phyloP scores from a whole-genome alignment of 2,888 invertebrate genomes.

The Lepas anatifera region DNA sequence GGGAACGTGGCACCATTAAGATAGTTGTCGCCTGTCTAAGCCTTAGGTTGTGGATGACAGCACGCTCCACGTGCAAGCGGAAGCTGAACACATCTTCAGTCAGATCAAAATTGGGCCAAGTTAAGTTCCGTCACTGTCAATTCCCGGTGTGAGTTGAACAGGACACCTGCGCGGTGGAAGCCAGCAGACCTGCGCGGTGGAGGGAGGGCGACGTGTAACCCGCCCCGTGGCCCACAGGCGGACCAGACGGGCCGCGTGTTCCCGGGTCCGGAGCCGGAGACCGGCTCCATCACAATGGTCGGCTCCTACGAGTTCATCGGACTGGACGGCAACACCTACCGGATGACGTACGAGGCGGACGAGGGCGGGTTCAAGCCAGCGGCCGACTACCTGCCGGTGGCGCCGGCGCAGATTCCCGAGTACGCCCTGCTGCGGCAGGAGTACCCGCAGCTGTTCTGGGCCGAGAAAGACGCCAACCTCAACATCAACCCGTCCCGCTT shows the following conservation, averaged over 20 bases:
- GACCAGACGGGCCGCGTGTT: not conserved
- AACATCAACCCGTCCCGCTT: not conserved
- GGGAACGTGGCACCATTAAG: too few species aligned
- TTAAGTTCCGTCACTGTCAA: too few species aligned
- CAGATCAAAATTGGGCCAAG: too few species aligned
- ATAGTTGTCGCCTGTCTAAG: too few species aligned
- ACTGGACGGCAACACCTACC: not conserved
- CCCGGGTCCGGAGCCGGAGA: not conserved
- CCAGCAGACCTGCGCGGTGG: too few species aligned
- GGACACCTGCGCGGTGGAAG: too few species aligned
- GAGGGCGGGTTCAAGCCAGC: not conserved
- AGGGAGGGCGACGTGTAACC: too few species aligned
- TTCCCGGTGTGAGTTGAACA: too few species aligned
- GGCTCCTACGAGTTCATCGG: not conserved
- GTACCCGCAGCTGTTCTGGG: not conserved
- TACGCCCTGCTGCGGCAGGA: not conserved
- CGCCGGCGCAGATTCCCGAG: not conserved
- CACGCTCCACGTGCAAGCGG: too few species aligned
- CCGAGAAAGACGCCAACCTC: not conserved
- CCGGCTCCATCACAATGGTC: not conserved
- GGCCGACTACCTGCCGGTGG: not conserved
- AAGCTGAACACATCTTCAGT: too few species aligned
- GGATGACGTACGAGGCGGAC: not conserved
- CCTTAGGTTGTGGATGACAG: too few species aligned
- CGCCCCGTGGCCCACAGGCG: not conserved